Percentiles rank a stretch among this genome's conserved stretches.
Evolutionary conservation across 2,113 vertebrate genomes (phyloP).

Genomic region (Nestor notabilis): DNA sequence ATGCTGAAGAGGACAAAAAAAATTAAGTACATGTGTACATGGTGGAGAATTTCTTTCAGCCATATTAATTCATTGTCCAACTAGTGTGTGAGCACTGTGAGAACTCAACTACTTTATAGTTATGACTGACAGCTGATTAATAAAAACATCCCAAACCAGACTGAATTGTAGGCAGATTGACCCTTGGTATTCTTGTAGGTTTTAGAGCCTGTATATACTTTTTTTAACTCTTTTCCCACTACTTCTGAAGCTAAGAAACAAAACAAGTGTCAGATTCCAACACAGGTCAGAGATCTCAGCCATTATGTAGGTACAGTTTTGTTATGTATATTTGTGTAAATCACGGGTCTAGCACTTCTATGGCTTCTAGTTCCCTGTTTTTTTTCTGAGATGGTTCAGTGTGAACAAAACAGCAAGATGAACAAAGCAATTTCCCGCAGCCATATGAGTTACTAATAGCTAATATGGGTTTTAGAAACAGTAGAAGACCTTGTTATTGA

Average conservation of each 20-base stretch:
- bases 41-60: neutral
- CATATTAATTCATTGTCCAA: neutral
- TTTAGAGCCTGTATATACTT: neutral
- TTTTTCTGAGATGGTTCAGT: neutral
- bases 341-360: neutral
- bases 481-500: neutral
- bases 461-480: neutral
- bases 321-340: neutral
- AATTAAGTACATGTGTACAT: neutral
- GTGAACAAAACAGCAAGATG: neutral
- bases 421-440: neutral
- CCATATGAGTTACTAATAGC: neutral
- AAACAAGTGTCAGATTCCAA: neutral
- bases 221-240: neutral
- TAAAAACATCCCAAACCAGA: neutral
- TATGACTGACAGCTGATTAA: neutral
- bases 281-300: neutral
- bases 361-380: neutral
- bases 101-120: neutral
- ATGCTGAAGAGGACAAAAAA: neutral
- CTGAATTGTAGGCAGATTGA: neutral
- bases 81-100: neutral
- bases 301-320: neutral
- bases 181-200: neutral
- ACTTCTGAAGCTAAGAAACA: neutral